Evolutionary conservation across 30 jellyfish, hydroid and myxozoan species (phyloP).

Genomic region (Aurelia aurita complex sp. Pacific): DNA sequence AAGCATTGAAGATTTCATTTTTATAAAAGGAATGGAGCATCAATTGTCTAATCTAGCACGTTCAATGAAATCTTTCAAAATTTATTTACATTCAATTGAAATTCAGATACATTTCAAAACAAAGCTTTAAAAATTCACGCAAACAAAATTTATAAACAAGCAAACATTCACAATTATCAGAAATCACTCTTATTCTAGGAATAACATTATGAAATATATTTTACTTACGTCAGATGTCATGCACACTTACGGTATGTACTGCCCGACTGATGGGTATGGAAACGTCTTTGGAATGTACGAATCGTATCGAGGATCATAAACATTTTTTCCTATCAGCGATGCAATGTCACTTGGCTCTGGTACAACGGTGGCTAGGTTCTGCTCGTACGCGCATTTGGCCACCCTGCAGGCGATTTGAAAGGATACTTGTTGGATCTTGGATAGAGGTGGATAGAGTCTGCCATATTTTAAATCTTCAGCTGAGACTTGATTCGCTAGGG

Average conservation of each 20-base stretch:
- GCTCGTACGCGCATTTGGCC: constrained; percentile 79
- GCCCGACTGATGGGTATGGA: constrained; percentile 76
- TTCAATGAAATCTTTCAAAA: background rate
- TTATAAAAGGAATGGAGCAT: too few species aligned
- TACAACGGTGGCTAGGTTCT: constrained; percentile 78
- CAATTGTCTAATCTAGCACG: background rate
- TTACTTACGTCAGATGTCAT: too few species aligned
- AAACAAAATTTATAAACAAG: background rate
- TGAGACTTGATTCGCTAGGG: constrained; percentile 86
- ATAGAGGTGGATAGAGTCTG: constrained; percentile 86
- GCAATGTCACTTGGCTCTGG: constrained; percentile 84
- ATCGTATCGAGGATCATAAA: constrained; percentile 83
- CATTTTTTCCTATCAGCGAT: constrained; percentile 44
- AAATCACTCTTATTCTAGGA: too few species aligned
- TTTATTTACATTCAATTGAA: background rate
- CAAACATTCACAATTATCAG: background rate
- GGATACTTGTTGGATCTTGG: constrained; percentile 83
- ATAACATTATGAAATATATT: too few species aligned
- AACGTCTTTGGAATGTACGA: constrained; percentile 86
- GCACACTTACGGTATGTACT: constrained; percentile 7
- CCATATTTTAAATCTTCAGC: constrained; percentile 79
- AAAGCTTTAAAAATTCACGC: background rate
- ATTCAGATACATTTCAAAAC: background rate
- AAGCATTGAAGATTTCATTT: too few species aligned
- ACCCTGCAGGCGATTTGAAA: constrained; percentile 82